Conservation (phyloP, 2,797 vertebrate genomes). For the Sparus aurata region DNA sequence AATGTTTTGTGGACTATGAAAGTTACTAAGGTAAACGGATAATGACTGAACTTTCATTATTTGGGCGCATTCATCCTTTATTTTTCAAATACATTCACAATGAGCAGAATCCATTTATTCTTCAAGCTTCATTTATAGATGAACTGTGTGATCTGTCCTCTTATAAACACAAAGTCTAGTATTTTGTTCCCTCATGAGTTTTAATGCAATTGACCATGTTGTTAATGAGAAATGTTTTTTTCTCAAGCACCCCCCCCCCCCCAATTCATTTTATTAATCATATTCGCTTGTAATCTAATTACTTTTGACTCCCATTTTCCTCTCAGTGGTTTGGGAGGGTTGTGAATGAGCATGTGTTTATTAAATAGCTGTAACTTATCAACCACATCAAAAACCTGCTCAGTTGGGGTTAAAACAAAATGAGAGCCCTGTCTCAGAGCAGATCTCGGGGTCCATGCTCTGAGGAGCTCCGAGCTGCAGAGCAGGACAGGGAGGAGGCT, state of each 20-base stretch:
- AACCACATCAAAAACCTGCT: not conserved
- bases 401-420: conserved; percentile 2
- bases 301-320: not conserved
- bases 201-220: not conserved
- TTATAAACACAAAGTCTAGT: not conserved
- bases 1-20: no score
- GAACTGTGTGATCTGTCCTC: not conserved
- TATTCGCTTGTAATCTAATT: not conserved
- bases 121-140: not conserved
- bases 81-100: not conserved
- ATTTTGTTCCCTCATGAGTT: not conserved
- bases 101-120: conserved; percentile 11
- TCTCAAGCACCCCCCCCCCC: not conserved
- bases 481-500: not conserved
- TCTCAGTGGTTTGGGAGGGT: not conserved
- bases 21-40: no score
- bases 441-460: not conserved
- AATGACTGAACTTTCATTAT: no score
- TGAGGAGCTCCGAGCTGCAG: conserved; percentile 13
- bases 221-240: not conserved
- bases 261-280: not conserved
- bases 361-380: not conserved
- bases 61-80: no score
- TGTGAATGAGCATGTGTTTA: not conserved
- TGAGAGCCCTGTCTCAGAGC: not conserved